Conservation (phyloP, 2,888 invertebrate species). For the Oligia fasciuncula region DNA sequence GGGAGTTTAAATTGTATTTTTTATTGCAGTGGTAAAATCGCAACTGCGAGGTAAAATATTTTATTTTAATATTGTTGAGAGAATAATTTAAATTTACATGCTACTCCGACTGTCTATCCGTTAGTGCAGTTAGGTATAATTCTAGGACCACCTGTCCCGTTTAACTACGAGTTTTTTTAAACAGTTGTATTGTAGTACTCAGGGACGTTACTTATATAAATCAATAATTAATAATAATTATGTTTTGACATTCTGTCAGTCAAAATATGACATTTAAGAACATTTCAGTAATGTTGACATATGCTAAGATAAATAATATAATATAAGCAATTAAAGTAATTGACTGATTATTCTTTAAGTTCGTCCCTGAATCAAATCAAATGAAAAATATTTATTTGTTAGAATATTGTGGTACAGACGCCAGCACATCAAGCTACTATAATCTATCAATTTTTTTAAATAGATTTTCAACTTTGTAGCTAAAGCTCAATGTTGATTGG, state of each 20-base stretch:
- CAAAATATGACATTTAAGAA: neutral
- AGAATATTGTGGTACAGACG: too few relatives aligned
- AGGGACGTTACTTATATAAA: neutral
- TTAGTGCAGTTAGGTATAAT: neutral
- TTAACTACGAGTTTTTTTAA: neutral
- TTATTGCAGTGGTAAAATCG: neutral
- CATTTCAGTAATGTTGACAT: neutral
- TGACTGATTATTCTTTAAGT: neutral
- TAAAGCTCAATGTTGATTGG: too few relatives aligned
- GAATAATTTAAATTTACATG: neutral
- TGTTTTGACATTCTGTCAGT: neutral
- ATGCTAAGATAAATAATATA: neutral
- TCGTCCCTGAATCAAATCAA: neutral
- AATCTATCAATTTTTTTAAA: too few relatives aligned
- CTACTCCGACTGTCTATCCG: neutral
- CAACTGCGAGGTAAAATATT: neutral
- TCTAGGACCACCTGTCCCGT: neutral
- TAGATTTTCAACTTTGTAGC: too few relatives aligned
- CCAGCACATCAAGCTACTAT: too few relatives aligned
- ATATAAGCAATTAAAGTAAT: neutral
- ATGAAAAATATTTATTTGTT: too few relatives aligned
- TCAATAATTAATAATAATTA: neutral
- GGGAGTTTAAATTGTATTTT: constrained; percentile 5
- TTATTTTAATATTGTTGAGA: neutral
- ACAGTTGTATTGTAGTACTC: neutral